A percentile compares a stretch with the other conserved stretches of the same genome.
These are phyloP conservation scores for Lochmaea crataegi DNA, from an alignment of 2,888 invertebrate genomes.

Conservation along the genomic window DNA sequence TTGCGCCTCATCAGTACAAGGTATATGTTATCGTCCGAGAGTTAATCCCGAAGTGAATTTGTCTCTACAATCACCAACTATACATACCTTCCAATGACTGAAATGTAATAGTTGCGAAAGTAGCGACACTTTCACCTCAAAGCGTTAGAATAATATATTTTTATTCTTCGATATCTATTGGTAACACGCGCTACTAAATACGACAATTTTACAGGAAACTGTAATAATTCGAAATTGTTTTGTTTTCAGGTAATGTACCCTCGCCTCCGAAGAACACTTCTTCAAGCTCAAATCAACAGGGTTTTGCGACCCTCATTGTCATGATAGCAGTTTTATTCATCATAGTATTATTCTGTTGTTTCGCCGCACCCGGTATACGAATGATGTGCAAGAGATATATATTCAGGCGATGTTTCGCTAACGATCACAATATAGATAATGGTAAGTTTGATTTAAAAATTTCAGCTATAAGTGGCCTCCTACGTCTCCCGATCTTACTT, in stretches of 20 bases:
- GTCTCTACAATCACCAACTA: too few relatives aligned
- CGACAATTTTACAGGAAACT: too few relatives aligned
- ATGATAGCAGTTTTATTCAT: constrained; percentile 70
- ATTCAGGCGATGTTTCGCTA: constrained; percentile 65
- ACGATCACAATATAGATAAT: constrained; percentile 62
- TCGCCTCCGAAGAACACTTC: constrained; percentile 21
- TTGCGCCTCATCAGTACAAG: too few relatives aligned
- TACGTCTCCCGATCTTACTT: background rate
- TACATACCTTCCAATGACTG: too few relatives aligned
- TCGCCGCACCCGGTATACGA: constrained; percentile 70
- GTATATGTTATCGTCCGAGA: too few relatives aligned
- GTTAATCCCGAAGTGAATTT: too few relatives aligned
- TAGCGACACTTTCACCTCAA: too few relatives aligned
- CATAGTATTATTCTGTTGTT: constrained; percentile 70
- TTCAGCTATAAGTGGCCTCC: background rate
- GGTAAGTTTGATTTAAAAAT: constrained; percentile 49
- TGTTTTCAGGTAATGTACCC: constrained; percentile 28
- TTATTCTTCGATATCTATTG: too few relatives aligned
- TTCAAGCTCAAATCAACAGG: constrained; percentile 58
- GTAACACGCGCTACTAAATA: too few relatives aligned
- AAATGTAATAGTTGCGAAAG: too few relatives aligned
- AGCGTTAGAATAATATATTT: too few relatives aligned
- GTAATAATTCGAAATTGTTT: too few relatives aligned
- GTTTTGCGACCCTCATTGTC: constrained; percentile 67
- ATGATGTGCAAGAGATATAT: constrained; percentile 64